Evolutionary conservation across 2,888 invertebrate species (phyloP), one percentile per base, ranked within the genome.

Genomic region (Rutpela maculata): DNA sequence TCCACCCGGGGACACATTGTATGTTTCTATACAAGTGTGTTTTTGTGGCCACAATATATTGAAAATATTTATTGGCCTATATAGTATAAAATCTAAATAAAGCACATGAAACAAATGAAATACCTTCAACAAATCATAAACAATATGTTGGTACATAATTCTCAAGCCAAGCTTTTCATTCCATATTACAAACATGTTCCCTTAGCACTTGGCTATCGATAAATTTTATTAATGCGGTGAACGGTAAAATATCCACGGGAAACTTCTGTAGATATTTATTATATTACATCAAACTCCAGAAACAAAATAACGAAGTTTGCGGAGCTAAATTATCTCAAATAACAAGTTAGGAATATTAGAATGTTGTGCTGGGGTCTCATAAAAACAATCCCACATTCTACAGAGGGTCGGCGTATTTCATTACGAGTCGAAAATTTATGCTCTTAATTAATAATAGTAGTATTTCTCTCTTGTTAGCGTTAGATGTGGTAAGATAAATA

Each of bases 341-440:
- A 70, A 70, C 59, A 38, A 67, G 67, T 67, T 67, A 55, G 43
- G 67, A 67, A 66, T 22, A 22, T 67, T 67, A 67, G 69, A 59
- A 59, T 26, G 60, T 70, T 70, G 43, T 38, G 69, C 57, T 31
- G n/a, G 38, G 69, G 22, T 31, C 35, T 57, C 59, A 18, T 59
- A 59, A 69, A 69, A 70, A 70, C 59, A 59, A 19, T 31, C 35
- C 59, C 35, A 38, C 57, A 19, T 70, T 38, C 56, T 38, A 26
- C 59, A 22, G 57, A 69, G 57, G 57, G 35, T 18, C 69, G 35
- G 31, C n/a, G 10, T n/a, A 67, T 67, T 17, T 17, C 56, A 17
- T 63, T 38, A 56, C 57, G 15, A 31, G 56, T 31, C 17, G 15
- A 31, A 68, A 68, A 68, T 68, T 31, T 56, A 56, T 38, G 17